Evolutionary conservation across 2,113 vertebrate species (phyloP).

Genomic region (Herpailurus yagouaroundi): DNA sequence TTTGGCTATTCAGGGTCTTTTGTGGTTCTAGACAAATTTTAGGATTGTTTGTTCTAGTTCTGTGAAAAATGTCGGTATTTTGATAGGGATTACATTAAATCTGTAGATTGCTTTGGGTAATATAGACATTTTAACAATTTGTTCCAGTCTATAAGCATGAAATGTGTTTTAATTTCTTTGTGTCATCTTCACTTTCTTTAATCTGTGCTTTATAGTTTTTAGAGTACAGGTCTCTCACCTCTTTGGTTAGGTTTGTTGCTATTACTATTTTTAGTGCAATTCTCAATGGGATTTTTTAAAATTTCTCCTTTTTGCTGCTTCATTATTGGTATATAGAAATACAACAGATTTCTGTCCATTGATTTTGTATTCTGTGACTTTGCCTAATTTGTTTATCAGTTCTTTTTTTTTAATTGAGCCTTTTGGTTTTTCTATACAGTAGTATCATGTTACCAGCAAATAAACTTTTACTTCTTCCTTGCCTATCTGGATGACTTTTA

Average conservation of each 20-base stretch:
- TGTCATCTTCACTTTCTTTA: background rate
- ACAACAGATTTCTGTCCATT: background rate
- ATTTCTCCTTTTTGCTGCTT: background rate
- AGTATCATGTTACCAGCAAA: background rate
- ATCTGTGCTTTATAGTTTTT: background rate
- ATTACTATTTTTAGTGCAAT: too few relatives aligned
- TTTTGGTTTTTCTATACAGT: background rate
- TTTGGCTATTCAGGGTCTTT: background rate
- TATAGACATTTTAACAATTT: background rate
- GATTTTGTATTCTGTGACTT: background rate
- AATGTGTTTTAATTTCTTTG: background rate
- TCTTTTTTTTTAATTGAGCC: background rate
- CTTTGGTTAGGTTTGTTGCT: background rate
- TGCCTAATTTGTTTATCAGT: background rate
- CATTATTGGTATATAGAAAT: background rate
- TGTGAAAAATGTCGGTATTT: background rate
- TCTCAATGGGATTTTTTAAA: background rate
- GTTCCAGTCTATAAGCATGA: background rate
- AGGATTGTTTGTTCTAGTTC: background rate
- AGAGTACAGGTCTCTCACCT: background rate
- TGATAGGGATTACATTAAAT: background rate
- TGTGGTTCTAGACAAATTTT: background rate
- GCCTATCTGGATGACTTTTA: background rate
- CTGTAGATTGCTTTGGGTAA: background rate
- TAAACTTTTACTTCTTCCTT: background rate